Base-by-base conservation (phyloP, 1,140 invertebrate genomes). In the Plutomurus gul region DNA sequence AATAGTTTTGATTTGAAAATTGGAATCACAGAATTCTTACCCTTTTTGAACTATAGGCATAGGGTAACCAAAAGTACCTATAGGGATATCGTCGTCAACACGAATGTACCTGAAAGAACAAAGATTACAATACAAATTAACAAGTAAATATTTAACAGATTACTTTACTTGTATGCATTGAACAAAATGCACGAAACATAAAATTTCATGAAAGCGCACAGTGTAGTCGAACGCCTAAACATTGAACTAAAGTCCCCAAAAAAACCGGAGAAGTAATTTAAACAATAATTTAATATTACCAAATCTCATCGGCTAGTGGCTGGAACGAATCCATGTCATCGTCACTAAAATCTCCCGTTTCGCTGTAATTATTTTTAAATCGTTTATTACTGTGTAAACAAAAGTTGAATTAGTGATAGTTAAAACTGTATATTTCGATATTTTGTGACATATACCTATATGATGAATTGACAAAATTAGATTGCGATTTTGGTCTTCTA, bases 11-110 rank as follows among this genome's bases (percentile, higher is more conserved):
- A 3, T 30, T 43, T 13, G 18, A 16, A 30, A 56, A 16, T 56
- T 56, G 20, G 13, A 56, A 20, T 56, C 10, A 40, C 3, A 43
- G 43, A 43, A n/a, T n/a, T n/a, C 47, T 39, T 76, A 79, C 78
- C 33, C 46, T 16, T 27, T 36, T 16, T 75, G 49, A 13, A 76
- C 43, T 13, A 49, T 43, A 1, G 78, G 78, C 49, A 79, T 36
- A 4, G 78, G 37, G 20, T 79, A 79, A 18, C 78, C 78, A 65
- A 79, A 79, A 13, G 70, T 56, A 22, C 49, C 39, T 5, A 79
- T 73, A 10, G 78, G 78, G 20, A 79, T 46, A 39, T 79, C 33
- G 10, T 70, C 49, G 3, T 33, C 73, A 22, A 56, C 25, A 13
- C 51, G 46, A 46, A 79, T 79, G 22, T 39, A 79, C n/a, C n/a